Percentiles rank a stretch among this genome's conserved stretches.
These are phyloP conservation scores for Alitta virens DNA, from an alignment of 2,888 invertebrate genomes.

Conservation along the genomic window DNA sequence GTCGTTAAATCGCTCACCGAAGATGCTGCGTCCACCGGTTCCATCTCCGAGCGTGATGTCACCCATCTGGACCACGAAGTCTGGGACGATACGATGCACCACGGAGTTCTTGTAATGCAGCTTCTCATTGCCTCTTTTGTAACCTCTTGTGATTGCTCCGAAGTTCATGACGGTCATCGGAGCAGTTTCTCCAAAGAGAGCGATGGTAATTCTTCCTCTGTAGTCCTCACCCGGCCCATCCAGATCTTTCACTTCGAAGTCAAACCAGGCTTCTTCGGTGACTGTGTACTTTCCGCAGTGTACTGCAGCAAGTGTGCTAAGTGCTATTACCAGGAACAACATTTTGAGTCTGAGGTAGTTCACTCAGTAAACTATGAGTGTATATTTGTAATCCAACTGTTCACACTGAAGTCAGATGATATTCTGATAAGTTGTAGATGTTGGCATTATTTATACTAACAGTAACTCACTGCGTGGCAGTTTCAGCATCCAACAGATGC, in stretches of 20 bases:
- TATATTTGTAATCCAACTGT: too few relatives aligned
- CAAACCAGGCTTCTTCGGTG: constrained; percentile 51
- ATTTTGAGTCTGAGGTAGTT: not conserved
- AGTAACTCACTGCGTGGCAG: too few relatives aligned
- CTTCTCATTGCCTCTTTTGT: constrained; percentile 36
- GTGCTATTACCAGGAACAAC: not conserved
- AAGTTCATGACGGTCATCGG: constrained; percentile 56
- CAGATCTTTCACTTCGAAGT: constrained; percentile 48
- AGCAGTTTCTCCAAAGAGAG: constrained; percentile 51
- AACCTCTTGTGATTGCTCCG: constrained; percentile 47
- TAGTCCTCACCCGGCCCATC: constrained; percentile 44
- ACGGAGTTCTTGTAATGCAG: constrained; percentile 45
- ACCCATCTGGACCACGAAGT: constrained; percentile 57
- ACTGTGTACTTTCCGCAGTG: constrained; percentile 37
- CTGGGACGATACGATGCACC: constrained; percentile 54
- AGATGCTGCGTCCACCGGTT: constrained; percentile 55
- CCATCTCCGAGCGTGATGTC: constrained; percentile 56
- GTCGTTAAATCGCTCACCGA: constrained; percentile 52
- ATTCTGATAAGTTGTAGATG: too few relatives aligned
- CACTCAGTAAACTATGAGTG: too few relatives aligned
- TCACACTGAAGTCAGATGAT: too few relatives aligned
- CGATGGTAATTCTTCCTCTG: constrained; percentile 45
- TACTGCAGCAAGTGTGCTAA: constrained; percentile 1
- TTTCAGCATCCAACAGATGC: too few relatives aligned
- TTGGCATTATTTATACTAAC: too few relatives aligned